Percentiles rank a stretch among this genome's conserved stretches.
Conservation (phyloP, 2,797 vertebrate species). For the Neomorphus geoffroyi region DNA sequence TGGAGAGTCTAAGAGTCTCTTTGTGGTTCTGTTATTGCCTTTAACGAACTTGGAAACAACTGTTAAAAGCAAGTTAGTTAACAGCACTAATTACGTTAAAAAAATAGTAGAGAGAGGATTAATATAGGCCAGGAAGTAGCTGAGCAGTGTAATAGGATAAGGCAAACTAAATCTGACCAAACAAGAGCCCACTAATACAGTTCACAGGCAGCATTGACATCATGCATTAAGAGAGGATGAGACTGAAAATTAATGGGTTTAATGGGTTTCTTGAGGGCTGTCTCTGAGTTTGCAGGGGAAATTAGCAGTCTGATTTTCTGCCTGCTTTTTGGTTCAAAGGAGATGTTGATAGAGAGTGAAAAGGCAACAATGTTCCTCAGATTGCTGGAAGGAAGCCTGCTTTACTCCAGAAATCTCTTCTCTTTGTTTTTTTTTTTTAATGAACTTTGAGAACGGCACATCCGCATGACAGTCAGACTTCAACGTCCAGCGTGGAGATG, state of each 20-base stretch:
- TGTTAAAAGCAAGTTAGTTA: background rate
- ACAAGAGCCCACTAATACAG: background rate
- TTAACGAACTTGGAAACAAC: background rate
- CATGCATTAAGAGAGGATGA: background rate
- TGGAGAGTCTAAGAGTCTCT: background rate
- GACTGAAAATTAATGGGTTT: background rate
- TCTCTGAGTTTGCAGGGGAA: background rate
- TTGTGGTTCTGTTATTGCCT: background rate
- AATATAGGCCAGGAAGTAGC: background rate
- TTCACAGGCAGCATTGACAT: background rate
- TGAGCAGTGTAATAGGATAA: background rate
- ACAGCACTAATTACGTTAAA: background rate
- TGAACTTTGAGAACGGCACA: background rate
- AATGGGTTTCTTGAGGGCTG: background rate
- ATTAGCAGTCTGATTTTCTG: background rate
- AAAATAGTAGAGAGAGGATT: background rate
- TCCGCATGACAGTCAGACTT: background rate
- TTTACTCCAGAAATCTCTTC: background rate
- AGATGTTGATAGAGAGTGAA: background rate
- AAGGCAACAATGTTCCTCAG: accelerated
- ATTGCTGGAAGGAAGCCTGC: background rate
- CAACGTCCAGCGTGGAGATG: background rate
- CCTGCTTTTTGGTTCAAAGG: background rate
- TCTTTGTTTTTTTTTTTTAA: background rate
- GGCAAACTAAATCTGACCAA: background rate